Conservation (phyloP, 1,140 invertebrate genomes). For the Drosophila funebris region DNA sequence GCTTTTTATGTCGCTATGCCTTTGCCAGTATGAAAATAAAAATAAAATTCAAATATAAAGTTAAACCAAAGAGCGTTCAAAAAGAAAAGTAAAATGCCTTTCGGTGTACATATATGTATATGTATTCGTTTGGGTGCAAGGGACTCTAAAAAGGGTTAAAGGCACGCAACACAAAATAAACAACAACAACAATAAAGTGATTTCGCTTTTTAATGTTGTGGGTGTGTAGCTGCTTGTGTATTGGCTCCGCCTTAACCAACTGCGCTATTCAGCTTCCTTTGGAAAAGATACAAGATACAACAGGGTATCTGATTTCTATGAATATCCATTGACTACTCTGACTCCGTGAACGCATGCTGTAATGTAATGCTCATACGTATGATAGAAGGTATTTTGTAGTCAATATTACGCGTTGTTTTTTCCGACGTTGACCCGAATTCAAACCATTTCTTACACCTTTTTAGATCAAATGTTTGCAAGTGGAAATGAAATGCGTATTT, state of each 20-base stretch:
- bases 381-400: constrained; percentile 6
- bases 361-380: not conserved
- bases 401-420: not conserved
- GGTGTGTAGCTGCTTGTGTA: constrained; percentile 44
- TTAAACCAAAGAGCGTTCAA: constrained; percentile 76
- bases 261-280: not conserved
- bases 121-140: constrained; percentile 5
- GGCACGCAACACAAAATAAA: constrained; percentile 47
- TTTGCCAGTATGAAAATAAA: constrained; percentile 77
- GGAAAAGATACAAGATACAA: not conserved
- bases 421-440: constrained; percentile 61
- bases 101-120: constrained; percentile 10
- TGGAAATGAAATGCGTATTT: constrained; percentile 80
- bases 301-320: not conserved
- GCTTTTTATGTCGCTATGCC: constrained; percentile 75
- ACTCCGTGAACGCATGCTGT: not conserved
- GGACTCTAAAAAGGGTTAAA: constrained; percentile 69
- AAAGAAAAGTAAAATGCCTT: constrained; percentile 64
- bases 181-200: constrained; percentile 69
- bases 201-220: constrained; percentile 72
- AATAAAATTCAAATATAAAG: constrained; percentile 82
- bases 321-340: not conserved
- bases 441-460: constrained; percentile 72
- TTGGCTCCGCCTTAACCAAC: constrained; percentile 21
- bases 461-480: constrained; percentile 73